These are phyloP conservation scores for Sceloporus undulatus DNA, from an alignment of 2,113 vertebrate genomes.

Conservation along the genomic window DNA sequence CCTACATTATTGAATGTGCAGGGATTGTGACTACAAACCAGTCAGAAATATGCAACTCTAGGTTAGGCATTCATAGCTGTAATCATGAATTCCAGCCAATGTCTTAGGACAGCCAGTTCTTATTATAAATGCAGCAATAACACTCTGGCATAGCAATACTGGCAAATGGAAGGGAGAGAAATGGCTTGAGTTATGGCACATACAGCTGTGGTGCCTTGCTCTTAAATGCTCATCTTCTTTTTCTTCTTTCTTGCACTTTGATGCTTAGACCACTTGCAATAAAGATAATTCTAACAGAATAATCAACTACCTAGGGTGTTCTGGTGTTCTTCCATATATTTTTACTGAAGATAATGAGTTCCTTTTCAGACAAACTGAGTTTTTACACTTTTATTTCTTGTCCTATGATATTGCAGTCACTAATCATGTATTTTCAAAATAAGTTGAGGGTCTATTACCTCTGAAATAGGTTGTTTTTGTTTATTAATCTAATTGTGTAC, in stretches of 20 bases:
- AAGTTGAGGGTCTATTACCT: background rate
- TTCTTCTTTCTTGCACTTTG: background rate
- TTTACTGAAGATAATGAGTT: conserved; percentile 23
- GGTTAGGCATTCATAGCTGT: too few relatives aligned
- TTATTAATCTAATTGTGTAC: background rate
- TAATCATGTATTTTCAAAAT: conserved; percentile 1
- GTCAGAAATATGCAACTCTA: too few relatives aligned
- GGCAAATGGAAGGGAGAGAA: conserved; percentile 2
- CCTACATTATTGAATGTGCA: too few relatives aligned
- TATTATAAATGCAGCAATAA: conserved; percentile 19
- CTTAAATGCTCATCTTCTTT: background rate
- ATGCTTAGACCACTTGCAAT: background rate
- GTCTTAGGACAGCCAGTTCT: background rate
- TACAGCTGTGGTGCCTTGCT: background rate
- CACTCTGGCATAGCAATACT: background rate
- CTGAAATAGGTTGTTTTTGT: background rate
- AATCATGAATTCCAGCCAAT: background rate
- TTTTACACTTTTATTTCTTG: conserved; percentile 14
- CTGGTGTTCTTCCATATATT: conserved; percentile 4
- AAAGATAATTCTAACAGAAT: conserved; percentile 1
- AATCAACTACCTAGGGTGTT: background rate
- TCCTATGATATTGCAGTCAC: background rate
- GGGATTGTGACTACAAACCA: too few relatives aligned
- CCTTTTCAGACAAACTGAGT: background rate
- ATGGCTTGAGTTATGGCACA: background rate